Conservation (phyloP, 1,140 invertebrate genomes). For the Arctopsyche grandis region DNA sequence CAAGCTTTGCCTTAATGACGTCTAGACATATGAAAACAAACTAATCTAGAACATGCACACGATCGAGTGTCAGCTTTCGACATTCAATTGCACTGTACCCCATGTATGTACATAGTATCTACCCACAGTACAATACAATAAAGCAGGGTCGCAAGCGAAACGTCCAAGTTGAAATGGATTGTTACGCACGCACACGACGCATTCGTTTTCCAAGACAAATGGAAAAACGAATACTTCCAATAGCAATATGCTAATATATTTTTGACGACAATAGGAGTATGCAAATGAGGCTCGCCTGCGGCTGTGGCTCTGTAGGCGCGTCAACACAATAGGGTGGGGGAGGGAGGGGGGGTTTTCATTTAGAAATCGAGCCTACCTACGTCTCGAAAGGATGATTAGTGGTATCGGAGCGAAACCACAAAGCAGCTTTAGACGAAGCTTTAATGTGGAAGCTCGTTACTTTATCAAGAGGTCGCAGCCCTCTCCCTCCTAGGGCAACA, state of each 20-base stretch:
- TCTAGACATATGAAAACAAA: too few relatives aligned
- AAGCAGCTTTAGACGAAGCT: conserved; percentile 16
- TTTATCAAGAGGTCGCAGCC: conserved; percentile 28
- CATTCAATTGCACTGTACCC: too few relatives aligned
- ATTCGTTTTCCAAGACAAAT: too few relatives aligned
- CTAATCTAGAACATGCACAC: too few relatives aligned
- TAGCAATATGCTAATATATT: background rate
- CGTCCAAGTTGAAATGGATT: background rate
- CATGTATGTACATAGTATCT: too few relatives aligned
- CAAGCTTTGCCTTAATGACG: too few relatives aligned
- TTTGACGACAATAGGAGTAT: conserved; percentile 6
- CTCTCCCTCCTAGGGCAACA: conserved; percentile 3
- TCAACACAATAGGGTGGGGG: conserved; percentile 13
- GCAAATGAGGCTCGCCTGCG: conserved; percentile 16
- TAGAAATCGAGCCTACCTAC: conserved; percentile 9
- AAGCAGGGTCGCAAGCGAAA: background rate
- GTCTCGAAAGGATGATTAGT: conserved; percentile 24
- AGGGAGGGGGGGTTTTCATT: conserved; percentile 21
- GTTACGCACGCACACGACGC: too few relatives aligned
- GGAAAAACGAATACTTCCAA: background rate
- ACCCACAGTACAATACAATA: too few relatives aligned
- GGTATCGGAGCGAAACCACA: conserved; percentile 30
- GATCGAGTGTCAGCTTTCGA: too few relatives aligned
- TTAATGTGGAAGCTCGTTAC: conserved; percentile 31
- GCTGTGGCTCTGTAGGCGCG: background rate